These are phyloP conservation scores for Hybognathus amarus DNA, from an alignment of 2,797 vertebrate genomes.

Conservation along the genomic window DNA sequence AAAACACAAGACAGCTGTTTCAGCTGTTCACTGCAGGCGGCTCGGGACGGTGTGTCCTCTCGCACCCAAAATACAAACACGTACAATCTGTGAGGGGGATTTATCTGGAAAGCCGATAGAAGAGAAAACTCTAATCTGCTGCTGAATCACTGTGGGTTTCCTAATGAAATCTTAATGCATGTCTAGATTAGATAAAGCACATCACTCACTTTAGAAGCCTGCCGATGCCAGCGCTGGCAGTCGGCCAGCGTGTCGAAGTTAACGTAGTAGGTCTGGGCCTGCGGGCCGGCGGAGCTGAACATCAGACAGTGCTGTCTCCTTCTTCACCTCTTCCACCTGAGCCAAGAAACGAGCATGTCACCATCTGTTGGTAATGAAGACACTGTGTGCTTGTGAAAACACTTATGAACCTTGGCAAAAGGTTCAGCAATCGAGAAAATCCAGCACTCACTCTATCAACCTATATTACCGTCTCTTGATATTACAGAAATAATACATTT, in stretches of 20 bases:
- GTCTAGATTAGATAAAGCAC: slow-evolving; percentile 46
- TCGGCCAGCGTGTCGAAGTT: slow-evolving; percentile 90
- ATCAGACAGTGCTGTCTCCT: slow-evolving; percentile 89
- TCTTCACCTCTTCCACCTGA: slow-evolving; percentile 86
- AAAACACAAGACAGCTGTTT: slow-evolving; percentile 40
- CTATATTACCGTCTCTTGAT: too few relatives aligned
- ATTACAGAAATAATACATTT: not conserved
- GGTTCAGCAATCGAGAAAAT: not conserved
- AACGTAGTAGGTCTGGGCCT: slow-evolving; percentile 92
- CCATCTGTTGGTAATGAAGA: not conserved
- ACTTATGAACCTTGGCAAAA: not conserved
- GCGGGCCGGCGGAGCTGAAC: slow-evolving; percentile 92
- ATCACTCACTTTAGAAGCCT: slow-evolving; percentile 89
- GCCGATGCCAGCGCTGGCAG: slow-evolving; percentile 92
- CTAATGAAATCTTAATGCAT: slow-evolving; percentile 43
- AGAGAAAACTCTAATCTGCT: not conserved
- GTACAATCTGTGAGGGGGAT: slow-evolving; percentile 29
- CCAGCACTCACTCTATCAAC: not conserved
- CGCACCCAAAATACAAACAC: slow-evolving; percentile 28
- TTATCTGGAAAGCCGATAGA: not conserved
- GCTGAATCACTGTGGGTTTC: slow-evolving; percentile 9
- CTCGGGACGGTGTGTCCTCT: not conserved
- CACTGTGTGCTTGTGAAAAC: not conserved
- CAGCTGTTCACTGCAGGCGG: slow-evolving; percentile 32
- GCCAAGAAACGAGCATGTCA: not conserved